Conservation (phyloP, 2,113 vertebrate genomes). For the Pelusios castaneus region DNA sequence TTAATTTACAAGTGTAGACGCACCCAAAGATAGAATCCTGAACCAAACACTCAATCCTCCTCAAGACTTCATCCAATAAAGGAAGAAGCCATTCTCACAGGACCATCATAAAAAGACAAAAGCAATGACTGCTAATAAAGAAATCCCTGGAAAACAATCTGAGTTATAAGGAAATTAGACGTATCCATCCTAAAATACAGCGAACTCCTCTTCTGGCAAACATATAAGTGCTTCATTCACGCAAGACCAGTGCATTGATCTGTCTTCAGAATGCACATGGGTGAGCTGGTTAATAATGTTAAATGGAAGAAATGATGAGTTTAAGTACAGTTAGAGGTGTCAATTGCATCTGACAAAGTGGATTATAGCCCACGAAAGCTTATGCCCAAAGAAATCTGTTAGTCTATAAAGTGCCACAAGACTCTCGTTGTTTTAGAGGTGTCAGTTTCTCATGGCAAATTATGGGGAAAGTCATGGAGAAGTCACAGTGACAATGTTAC, state of each 20-base stretch:
- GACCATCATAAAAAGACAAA: neutral
- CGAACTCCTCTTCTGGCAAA: neutral
- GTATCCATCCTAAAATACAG: neutral
- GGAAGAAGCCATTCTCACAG: too few relatives aligned
- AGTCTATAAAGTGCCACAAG: too few relatives aligned
- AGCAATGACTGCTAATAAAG: neutral
- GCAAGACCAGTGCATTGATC: neutral
- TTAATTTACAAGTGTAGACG: too few relatives aligned
- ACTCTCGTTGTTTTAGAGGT: too few relatives aligned
- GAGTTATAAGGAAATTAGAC: neutral
- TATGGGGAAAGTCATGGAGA: neutral
- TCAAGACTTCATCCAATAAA: too few relatives aligned
- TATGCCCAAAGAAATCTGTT: too few relatives aligned
- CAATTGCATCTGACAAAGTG: too few relatives aligned
- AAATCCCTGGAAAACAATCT: neutral
- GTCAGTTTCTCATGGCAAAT: too few relatives aligned
- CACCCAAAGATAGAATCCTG: neutral
- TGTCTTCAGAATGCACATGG: neutral
- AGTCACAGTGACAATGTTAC: neutral
- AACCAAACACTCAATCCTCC: neutral
- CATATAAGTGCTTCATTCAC: neutral
- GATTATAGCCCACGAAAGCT: too few relatives aligned
- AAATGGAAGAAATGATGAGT: neutral
- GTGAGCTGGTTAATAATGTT: neutral
- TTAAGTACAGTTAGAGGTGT: neutral